Conservation (phyloP, 2,888 invertebrate species). For the Biston betularia region DNA sequence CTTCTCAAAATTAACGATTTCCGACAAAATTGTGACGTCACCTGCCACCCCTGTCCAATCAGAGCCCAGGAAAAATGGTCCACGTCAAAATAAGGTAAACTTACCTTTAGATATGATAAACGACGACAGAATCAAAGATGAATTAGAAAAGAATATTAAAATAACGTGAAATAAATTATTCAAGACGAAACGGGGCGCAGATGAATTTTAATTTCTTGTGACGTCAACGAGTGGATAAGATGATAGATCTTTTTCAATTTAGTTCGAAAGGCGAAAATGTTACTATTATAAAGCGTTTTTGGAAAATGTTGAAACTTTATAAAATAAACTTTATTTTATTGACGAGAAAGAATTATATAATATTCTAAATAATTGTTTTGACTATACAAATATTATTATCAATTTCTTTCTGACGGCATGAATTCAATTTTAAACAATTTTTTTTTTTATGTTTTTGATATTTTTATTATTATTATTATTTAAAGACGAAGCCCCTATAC, state of each 20-base stretch:
- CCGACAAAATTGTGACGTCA: constrained; percentile 58
- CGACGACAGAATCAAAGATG: constrained; percentile 54
- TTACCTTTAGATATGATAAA: constrained; percentile 59
- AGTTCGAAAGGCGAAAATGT: constrained; percentile 1
- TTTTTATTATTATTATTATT: too few relatives aligned
- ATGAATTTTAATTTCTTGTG: constrained; percentile 30
- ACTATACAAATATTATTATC: too few relatives aligned
- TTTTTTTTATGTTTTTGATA: too few relatives aligned
- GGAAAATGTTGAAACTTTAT: not conserved
- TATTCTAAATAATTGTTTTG: too few relatives aligned
- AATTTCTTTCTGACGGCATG: too few relatives aligned
- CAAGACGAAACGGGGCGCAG: constrained; percentile 11
- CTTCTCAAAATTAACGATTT: constrained; percentile 57
- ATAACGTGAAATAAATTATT: constrained; percentile 41
- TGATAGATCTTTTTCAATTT: constrained; percentile 28
- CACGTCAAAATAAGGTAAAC: constrained; percentile 57
- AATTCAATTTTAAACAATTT: too few relatives aligned
- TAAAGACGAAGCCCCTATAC: too few relatives aligned
- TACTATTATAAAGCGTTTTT: not conserved
- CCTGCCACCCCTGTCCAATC: constrained; percentile 67
- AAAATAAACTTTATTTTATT: too few relatives aligned
- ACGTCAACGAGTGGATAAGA: constrained; percentile 19
- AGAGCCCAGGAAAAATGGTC: constrained; percentile 67
- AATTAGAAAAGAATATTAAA: constrained; percentile 55
- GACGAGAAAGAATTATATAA: too few relatives aligned